These are phyloP conservation scores for Tenthredo scrophulariae DNA, from an alignment of 2,888 invertebrate genomes.

Conservation along the genomic window DNA sequence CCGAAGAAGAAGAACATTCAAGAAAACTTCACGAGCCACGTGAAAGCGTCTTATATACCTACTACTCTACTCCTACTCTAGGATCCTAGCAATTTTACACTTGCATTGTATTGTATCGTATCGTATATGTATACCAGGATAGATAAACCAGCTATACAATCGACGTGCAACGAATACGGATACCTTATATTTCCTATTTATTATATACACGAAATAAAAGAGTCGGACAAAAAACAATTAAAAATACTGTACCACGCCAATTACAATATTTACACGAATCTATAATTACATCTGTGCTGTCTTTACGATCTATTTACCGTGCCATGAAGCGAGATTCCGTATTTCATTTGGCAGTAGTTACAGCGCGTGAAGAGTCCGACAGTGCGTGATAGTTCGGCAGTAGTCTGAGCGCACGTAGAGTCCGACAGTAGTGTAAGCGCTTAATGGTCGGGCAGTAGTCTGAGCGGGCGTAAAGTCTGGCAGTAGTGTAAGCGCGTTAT, in stretches of 20 bases:
- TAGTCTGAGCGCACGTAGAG: background rate
- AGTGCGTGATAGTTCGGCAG: background rate
- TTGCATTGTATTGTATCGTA: constrained; percentile 7
- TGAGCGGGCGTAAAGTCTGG: background rate
- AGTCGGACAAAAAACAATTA: background rate
- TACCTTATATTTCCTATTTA: background rate
- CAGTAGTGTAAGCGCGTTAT: background rate
- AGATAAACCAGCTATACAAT: background rate
- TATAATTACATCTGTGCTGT: background rate
- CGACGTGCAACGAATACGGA: background rate
- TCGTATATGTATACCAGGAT: background rate
- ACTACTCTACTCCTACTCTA: background rate
- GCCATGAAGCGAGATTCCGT: background rate
- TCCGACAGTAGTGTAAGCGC: background rate
- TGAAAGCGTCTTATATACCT: background rate
- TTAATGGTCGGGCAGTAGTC: background rate
- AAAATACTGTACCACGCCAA: background rate
- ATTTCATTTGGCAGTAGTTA: background rate
- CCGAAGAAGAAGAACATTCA: background rate
- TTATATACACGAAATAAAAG: background rate
- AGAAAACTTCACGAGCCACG: constrained; percentile 9
- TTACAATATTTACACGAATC: background rate
- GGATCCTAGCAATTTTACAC: background rate
- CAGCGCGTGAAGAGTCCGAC: background rate
- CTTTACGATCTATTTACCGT: background rate